Conservation (phyloP, 92 coral and sea anemone genomes). For the Epizoanthus fatuus region DNA sequence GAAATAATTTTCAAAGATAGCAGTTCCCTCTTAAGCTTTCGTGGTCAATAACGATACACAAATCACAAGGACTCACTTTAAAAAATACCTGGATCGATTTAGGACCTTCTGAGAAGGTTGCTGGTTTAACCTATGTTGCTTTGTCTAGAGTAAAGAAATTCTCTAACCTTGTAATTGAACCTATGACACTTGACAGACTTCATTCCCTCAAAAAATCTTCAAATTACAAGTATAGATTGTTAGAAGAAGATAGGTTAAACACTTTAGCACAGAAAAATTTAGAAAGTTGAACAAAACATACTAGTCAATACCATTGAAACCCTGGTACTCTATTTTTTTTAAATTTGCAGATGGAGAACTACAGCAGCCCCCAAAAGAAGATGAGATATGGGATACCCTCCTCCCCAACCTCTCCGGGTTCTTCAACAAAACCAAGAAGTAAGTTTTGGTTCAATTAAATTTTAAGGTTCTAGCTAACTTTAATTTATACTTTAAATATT, state of each 20-base stretch:
- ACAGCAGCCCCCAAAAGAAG: no score
- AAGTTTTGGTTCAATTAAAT: no score
- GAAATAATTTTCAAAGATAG: slow-evolving; percentile 15
- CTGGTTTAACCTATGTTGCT: slow-evolving; percentile 65
- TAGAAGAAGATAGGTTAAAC: slow-evolving; percentile 52
- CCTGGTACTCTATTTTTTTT: no score
- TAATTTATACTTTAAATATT: no score
- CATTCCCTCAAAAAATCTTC: slow-evolving; percentile 45
- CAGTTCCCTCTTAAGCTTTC: slow-evolving; percentile 60
- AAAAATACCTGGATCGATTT: slow-evolving; percentile 56
- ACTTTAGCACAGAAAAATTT: slow-evolving; percentile 48
- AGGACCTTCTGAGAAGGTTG: slow-evolving; percentile 57
- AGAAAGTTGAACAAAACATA: neutral
- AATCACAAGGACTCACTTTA: slow-evolving; percentile 57
- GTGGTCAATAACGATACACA: slow-evolving; percentile 63
- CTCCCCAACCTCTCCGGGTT: no score
- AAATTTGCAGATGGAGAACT: no score
- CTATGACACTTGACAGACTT: slow-evolving; percentile 47
- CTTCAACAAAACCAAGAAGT: no score
- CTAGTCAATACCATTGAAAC: no score
- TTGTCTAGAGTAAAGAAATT: slow-evolving; percentile 53
- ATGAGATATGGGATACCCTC: no score
- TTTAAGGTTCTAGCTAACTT: no score
- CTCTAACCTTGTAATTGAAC: slow-evolving; percentile 51
- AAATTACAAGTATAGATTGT: slow-evolving; percentile 56